These are phyloP conservation scores for Drosophila willistoni DNA, from an alignment of 1,140 invertebrate genomes.

Conservation along the genomic window DNA sequence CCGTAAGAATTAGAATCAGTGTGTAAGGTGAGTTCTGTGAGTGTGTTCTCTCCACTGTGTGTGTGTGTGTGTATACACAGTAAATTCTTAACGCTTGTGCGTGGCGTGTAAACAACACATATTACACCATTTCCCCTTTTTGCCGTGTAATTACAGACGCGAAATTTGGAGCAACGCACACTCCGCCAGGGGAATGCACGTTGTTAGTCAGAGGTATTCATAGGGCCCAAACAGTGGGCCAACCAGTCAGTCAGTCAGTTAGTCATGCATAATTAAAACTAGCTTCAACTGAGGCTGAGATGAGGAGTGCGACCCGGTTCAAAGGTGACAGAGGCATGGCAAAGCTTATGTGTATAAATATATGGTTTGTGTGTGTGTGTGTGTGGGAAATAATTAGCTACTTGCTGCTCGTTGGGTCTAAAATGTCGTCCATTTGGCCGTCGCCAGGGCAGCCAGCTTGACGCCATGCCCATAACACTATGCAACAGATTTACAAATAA, in stretches of 20 bases:
- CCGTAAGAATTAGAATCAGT: neutral
- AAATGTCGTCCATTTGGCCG: neutral
- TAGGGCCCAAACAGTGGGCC: neutral
- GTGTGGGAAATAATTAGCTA: constrained; percentile 40
- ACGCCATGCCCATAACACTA: constrained; percentile 44
- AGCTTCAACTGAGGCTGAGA: neutral
- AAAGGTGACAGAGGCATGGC: neutral
- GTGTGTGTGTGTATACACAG: neutral
- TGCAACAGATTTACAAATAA: constrained; percentile 35
- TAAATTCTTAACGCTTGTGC: constrained; percentile 33
- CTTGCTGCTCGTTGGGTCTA: neutral
- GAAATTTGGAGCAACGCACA: constrained; percentile 41
- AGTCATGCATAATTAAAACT: constrained; percentile 55
- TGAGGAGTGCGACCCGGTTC: neutral
- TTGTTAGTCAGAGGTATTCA: constrained; percentile 12
- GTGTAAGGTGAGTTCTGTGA: neutral
- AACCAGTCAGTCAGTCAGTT: neutral
- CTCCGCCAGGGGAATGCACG: constrained; percentile 13
- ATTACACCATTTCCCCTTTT: constrained; percentile 66
- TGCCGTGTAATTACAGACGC: constrained; percentile 47
- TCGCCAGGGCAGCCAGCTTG: constrained; percentile 52
- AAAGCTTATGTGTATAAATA: neutral
- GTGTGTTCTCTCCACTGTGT: neutral
- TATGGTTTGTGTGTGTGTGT: neutral
- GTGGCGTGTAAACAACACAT: constrained; percentile 63